Conservation (phyloP, 64 coral and sea anemone species). For the Platygyra sinensis region DNA sequence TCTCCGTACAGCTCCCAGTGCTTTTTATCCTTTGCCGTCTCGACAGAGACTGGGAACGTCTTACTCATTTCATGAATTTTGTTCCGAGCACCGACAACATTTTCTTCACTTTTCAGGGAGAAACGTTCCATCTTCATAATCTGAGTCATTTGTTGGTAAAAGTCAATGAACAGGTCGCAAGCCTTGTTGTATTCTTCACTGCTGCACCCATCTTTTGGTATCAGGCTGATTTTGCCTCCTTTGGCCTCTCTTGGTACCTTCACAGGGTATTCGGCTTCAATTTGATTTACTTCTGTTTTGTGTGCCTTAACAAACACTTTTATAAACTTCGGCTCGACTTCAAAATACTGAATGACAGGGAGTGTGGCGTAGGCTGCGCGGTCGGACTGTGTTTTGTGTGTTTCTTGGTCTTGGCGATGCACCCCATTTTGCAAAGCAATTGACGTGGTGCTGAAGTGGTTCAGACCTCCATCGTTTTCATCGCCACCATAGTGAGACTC, state of each 20-base stretch:
- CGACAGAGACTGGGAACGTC: not conserved
- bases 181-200: not conserved
- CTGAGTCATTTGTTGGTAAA: slow-evolving; percentile 22
- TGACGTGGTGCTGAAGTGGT: not conserved
- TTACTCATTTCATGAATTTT: not conserved
- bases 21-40: not conserved
- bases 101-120: not conserved
- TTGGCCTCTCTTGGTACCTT: not conserved
- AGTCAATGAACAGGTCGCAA: not conserved
- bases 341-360: not conserved
- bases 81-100: not conserved
- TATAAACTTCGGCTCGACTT: not conserved
- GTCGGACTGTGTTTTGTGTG: not conserved
- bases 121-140: slow-evolving; percentile 15
- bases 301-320: slow-evolving; percentile 29
- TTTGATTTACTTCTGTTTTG: slow-evolving; percentile 5
- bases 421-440: not conserved
- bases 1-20: slow-evolving; percentile 47
- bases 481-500: not conserved
- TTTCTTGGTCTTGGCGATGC: not conserved
- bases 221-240: not conserved
- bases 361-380: not conserved
- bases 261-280: not conserved
- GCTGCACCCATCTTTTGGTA: not conserved
- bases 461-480: not conserved